These are phyloP conservation scores for Uropetala carovei DNA, from an alignment of 2,888 invertebrate species.

Conservation along the genomic window DNA sequence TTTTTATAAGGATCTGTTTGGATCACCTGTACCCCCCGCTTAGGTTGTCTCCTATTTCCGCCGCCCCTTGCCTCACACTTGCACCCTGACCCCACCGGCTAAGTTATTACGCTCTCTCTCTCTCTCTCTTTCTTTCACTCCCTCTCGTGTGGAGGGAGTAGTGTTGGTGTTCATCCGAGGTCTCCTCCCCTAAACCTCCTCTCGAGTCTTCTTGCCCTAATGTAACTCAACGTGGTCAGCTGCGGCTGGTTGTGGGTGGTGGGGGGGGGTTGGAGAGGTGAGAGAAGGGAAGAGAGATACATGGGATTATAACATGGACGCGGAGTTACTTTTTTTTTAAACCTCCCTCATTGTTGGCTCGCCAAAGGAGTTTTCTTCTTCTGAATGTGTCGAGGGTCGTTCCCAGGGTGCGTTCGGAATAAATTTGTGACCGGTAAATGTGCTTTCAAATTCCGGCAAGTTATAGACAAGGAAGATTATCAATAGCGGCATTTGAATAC, in stretches of 20 bases:
- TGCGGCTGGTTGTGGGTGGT: not conserved
- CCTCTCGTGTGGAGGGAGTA: not conserved
- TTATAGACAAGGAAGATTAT: too few species aligned
- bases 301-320: conserved; percentile 19
- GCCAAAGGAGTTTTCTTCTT: not conserved
- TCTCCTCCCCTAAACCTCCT: not conserved
- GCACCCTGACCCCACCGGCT: conserved; percentile 41
- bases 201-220: not conserved
- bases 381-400: not conserved
- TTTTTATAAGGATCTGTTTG: conserved; percentile 32
- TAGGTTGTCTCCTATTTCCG: conserved; percentile 43
- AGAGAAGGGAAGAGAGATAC: not conserved
- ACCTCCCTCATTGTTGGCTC: not conserved
- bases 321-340: not conserved
- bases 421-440: not conserved
- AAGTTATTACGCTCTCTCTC: conserved; percentile 15
- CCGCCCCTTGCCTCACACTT: not conserved
- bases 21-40: conserved; percentile 50
- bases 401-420: not conserved
- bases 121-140: not conserved
- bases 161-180: too few species aligned
- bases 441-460: not conserved
- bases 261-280: not conserved
- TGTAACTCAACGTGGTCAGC: not conserved
- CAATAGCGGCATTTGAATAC: too few species aligned